Evolutionary conservation across 1,140 invertebrate species (phyloP).

Genomic region (Atopsyche davidsoni): DNA sequence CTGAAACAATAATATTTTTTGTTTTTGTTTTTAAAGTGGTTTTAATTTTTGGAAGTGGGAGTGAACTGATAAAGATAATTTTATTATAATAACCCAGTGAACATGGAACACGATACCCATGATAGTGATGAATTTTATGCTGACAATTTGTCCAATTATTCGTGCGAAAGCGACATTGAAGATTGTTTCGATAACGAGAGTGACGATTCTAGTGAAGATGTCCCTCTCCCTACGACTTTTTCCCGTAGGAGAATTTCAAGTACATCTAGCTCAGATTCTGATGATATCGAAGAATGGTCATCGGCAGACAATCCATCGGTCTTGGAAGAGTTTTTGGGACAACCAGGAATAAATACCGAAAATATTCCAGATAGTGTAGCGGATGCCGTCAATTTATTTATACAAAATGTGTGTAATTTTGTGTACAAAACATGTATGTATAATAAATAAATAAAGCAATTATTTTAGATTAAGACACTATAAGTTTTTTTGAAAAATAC

Average conservation of each 20-base stretch:
- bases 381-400: too few relatives aligned
- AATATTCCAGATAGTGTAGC: slow-evolving; percentile 1
- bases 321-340: slow-evolving; percentile 10
- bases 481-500: too few relatives aligned
- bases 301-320: slow-evolving; percentile 7
- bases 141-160: slow-evolving; percentile 6
- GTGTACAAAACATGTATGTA: too few relatives aligned
- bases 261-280: slow-evolving; percentile 5
- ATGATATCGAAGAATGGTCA: slow-evolving; percentile 6
- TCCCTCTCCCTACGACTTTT: slow-evolving; percentile 9
- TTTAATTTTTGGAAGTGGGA: too few relatives aligned
- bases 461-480: too few relatives aligned
- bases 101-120: too few relatives aligned
- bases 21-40: too few relatives aligned
- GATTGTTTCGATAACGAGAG: neutral
- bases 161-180: slow-evolving; percentile 6
- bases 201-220: slow-evolving; percentile 1
- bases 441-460: too few relatives aligned
- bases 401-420: too few relatives aligned
- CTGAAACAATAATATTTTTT: too few relatives aligned
- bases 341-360: slow-evolving; percentile 3
- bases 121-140: slow-evolving; percentile 5
- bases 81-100: too few relatives aligned
- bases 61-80: too few relatives aligned
- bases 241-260: slow-evolving; percentile 6